Base-by-base conservation (phyloP, 2,797 vertebrate genomes). In the Cetoscarus ocellatus region DNA sequence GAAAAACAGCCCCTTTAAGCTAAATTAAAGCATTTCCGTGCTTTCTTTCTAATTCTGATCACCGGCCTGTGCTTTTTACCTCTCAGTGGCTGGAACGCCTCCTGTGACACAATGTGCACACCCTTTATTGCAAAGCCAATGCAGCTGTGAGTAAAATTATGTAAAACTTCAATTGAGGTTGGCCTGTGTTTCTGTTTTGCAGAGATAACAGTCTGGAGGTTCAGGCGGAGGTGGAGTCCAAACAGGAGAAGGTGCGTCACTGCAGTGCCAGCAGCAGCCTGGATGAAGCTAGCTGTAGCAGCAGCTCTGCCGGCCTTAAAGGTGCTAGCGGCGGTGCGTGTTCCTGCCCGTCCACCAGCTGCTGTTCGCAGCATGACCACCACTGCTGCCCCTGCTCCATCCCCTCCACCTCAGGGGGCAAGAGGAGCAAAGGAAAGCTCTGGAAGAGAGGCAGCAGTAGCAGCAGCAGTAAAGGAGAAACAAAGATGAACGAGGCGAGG, bases 141-240 rank as follows among this genome's bases (percentile, higher is more conserved):
- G 27, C 27, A 27, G 27, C 27, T 27, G 27, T 27, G 27, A 27
- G 27, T 4, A 27, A 27, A 2, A 27, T 27, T 27, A 27, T 27
- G 27, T 27, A 27, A 27, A 2, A 27, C 27, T 27, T 27, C 27
- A 4, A 27, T 27, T 27, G 27, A 27, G 27, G 27, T 27, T 27
- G 27, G 49, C 45, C 34, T 70, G 9, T 50, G 8, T 19, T 56
- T 19, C n/a, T 70, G 40, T 2, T 74, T 84, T 73, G 36, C 90
- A 99, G 98, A 88, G 97, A 99, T 76, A 93, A 92, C 89, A 98
- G 97, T 80, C 87, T 99, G 96, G 98, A 99, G 51, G 96, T 96
- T 51, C 97, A 98, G 90, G 96, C 96, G 56, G 97, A 99, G 11
- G 94, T 97, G 70, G 98, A 99, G 54, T 96, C 97, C 3, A 97